Percentiles rank a stretch among this genome's conserved stretches.
phyloP scores from a whole-genome alignment of 2,888 invertebrate species.

The Entomobrya multifasciata region DNA sequence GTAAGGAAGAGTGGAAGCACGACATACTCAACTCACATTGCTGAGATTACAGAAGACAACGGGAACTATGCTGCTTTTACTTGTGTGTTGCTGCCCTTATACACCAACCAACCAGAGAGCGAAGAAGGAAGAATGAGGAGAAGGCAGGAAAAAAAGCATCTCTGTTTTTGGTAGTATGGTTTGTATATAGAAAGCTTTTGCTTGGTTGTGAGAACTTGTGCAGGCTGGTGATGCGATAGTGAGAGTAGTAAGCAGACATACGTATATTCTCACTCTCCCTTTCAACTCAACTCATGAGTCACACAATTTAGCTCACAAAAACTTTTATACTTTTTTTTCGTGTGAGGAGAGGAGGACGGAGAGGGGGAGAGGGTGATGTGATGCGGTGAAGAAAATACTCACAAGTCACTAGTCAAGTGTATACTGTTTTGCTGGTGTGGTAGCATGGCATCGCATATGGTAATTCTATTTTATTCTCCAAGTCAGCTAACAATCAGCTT shows the following conservation, averaged over 20 bases:
- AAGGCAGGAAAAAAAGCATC: constrained; percentile 25
- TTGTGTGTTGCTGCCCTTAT: constrained; percentile 33
- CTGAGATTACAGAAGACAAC: constrained; percentile 46
- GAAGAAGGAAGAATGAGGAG: too few species aligned
- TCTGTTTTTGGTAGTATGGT: constrained; percentile 3
- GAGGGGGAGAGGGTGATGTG: not conserved
- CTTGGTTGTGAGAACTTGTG: constrained; percentile 25
- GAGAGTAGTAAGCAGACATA: constrained; percentile 13
- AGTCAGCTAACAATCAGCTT: not conserved
- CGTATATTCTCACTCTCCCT: not conserved
- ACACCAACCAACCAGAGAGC: constrained; percentile 42
- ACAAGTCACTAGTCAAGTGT: not conserved
- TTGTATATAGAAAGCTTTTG: too few species aligned
- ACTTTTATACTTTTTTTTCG: not conserved
- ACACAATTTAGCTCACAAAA: too few species aligned
- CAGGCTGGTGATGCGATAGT: constrained; percentile 6
- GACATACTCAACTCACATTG: constrained; percentile 14
- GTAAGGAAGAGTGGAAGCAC: too few species aligned
- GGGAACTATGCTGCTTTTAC: not conserved
- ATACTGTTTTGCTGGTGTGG: too few species aligned
- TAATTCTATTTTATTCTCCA: too few species aligned
- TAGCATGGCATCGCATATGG: too few species aligned
- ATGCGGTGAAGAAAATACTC: not conserved
- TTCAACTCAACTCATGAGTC: not conserved
- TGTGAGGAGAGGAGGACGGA: too few species aligned